phyloP scores from a whole-genome alignment of 2,797 vertebrate species.

The Thripadectes ignobilis region DNA sequence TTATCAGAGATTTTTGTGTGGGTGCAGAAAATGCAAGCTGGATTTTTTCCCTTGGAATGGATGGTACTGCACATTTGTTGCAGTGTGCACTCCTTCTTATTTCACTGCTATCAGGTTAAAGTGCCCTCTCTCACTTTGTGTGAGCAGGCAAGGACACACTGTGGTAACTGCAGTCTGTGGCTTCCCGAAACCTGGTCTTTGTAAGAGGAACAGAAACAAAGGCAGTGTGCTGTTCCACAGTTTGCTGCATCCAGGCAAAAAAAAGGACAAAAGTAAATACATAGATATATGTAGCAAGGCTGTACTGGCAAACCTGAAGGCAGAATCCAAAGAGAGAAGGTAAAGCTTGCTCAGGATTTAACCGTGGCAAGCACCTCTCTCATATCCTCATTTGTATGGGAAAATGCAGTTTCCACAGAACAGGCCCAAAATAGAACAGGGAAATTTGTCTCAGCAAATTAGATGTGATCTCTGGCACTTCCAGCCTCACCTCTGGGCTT shows the following conservation, averaged over 20 bases:
- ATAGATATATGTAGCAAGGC: background rate
- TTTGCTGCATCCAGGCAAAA: background rate
- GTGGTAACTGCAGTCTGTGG: background rate
- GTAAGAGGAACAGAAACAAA: background rate
- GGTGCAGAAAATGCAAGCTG: accelerated
- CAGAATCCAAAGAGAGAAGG: background rate
- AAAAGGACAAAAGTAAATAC: no score
- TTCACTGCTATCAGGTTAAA: accelerated
- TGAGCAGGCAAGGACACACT: background rate
- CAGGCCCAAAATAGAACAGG: background rate
- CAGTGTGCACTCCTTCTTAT: accelerated
- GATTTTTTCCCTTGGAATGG: background rate
- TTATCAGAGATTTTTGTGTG: no score
- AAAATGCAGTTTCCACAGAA: background rate
- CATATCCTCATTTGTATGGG: accelerated
- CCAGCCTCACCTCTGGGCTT: background rate
- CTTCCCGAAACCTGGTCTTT: background rate
- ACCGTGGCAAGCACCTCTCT: background rate
- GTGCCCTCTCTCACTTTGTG: accelerated
- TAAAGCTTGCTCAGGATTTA: background rate
- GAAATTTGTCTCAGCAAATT: background rate
- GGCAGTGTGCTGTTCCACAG: accelerated
- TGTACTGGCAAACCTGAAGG: background rate
- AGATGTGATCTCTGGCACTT: accelerated
- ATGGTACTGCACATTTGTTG: accelerated